These are phyloP conservation scores for Camptogramma bilineatum DNA, from an alignment of 2,888 invertebrate genomes.

Conservation along the genomic window DNA sequence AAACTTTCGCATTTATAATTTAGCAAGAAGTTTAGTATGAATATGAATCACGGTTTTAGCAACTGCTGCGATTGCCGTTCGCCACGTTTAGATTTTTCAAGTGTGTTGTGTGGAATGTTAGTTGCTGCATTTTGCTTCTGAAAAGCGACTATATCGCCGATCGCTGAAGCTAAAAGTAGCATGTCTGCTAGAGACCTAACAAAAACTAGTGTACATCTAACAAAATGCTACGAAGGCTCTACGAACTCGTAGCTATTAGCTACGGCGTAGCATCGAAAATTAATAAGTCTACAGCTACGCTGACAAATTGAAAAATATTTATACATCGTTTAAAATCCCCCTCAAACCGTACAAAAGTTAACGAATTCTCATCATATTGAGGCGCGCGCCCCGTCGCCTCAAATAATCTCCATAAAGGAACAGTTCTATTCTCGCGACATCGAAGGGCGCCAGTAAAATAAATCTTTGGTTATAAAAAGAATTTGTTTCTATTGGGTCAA, in stretches of 20 bases:
- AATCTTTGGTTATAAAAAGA: background rate
- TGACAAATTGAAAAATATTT: slow-evolving; percentile 8
- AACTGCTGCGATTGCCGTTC: too few species aligned
- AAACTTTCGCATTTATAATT: too few species aligned
- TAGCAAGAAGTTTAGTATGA: too few species aligned
- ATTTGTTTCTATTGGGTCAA: too few species aligned
- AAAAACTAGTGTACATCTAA: too few species aligned
- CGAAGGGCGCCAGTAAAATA: background rate
- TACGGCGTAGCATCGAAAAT: background rate
- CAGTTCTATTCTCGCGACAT: background rate
- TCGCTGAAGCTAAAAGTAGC: too few species aligned
- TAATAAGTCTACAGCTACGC: background rate
- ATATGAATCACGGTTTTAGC: too few species aligned
- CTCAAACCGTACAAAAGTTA: slow-evolving; percentile 14
- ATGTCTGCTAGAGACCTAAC: too few species aligned
- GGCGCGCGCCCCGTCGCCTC: slow-evolving; percentile 10
- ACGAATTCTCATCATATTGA: slow-evolving; percentile 27
- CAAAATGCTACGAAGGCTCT: background rate
- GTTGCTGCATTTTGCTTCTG: too few species aligned
- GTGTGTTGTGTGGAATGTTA: too few species aligned
- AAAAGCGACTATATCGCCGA: too few species aligned
- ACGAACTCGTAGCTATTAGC: background rate
- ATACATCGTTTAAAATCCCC: slow-evolving; percentile 8
- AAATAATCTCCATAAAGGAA: slow-evolving; percentile 15
- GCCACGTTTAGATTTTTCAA: too few species aligned